Base-by-base conservation (phyloP, 2,888 invertebrate species). In the Globia sparganii region DNA sequence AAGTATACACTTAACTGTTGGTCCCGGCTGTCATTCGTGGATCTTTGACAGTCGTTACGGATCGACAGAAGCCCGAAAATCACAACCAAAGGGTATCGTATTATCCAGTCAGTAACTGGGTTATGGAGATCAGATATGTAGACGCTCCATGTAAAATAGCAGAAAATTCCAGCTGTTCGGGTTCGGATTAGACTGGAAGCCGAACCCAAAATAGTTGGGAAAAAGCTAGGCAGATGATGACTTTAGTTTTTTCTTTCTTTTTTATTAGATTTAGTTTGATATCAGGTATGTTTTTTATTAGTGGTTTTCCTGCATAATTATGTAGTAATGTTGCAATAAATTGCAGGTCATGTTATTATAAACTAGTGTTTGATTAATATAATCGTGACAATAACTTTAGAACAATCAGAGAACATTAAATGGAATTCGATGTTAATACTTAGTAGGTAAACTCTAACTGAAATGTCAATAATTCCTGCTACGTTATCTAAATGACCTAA, bases 401-500 rank as follows among this genome's bases (percentile, higher is more conserved):
- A 77, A 65, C 59, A 77, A 80, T 67, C 21, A 53, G 49, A 69
- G 49, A 64, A 77, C 58, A 53, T 53, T 62, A 58, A 83, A 78
- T 67, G 25, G 31, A 71, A 49, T 62, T 83, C 61, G n/a, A 64
- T 77, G 40, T 75, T 67, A 56, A 81, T 37, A 56, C 83, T 82
- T 65, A 77, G 43, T 78, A 71, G 46, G 25, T 78, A 37, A 64
- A 34, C 46, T 66, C 53, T 4, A 78, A 61, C 59, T 80, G 34
- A 70, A 69, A 70, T 37, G 18, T 64, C 37, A 70, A 72, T 76
- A 62, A 76, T 72, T 83, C 62, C 62, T 34, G 58, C 31, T 28
- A 18, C n/a, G 58, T 78, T 80, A 80, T 61, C 75, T 72, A 74
- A 85, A 77, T 86, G 72, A 65, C 66, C 2, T 37, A 71, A 65